These are phyloP conservation scores for Monopterus albus DNA, from an alignment of 2,113 vertebrate genomes.

Conservation along the genomic window DNA sequence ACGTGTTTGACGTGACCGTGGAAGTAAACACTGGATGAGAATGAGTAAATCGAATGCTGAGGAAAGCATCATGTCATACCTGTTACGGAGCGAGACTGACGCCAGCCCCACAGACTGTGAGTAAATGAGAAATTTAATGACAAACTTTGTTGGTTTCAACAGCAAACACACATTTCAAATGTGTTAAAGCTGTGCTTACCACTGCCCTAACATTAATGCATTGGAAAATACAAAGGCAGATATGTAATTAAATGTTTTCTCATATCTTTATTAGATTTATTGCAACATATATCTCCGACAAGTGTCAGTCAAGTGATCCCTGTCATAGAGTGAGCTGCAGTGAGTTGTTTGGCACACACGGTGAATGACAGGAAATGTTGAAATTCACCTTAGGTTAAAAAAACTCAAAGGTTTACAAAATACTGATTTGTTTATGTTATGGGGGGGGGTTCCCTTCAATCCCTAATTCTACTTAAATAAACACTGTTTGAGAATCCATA, in stretches of 20 bases:
- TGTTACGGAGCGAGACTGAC: constrained; percentile 79
- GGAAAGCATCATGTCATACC: constrained; percentile 70
- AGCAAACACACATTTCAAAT: background rate
- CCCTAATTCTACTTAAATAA: constrained; percentile 33
- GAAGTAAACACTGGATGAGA: constrained; percentile 24
- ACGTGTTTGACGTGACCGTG: background rate
- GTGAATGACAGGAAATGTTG: background rate
- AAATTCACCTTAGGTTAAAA: too few relatives aligned
- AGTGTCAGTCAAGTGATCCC: background rate
- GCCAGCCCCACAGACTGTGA: constrained; percentile 86
- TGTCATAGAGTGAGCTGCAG: background rate
- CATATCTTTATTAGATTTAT: background rate
- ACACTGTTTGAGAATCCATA: constrained; percentile 30
- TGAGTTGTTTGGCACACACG: background rate
- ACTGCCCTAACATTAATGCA: background rate
- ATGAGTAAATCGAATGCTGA: constrained; percentile 62
- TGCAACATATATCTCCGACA: background rate
- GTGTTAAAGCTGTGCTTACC: background rate
- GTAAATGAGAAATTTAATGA: constrained; percentile 66
- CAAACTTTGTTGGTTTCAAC: background rate
- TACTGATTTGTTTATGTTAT: constrained; percentile 6
- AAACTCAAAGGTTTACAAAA: background rate
- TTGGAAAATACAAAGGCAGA: background rate
- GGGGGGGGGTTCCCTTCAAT: background rate
- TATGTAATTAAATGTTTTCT: background rate